A percentile compares a stretch with the other conserved stretches of the same genome.
phyloP scores from a whole-genome alignment of 2,797 vertebrate genomes.

The Dicrostonyx torquatus region DNA sequence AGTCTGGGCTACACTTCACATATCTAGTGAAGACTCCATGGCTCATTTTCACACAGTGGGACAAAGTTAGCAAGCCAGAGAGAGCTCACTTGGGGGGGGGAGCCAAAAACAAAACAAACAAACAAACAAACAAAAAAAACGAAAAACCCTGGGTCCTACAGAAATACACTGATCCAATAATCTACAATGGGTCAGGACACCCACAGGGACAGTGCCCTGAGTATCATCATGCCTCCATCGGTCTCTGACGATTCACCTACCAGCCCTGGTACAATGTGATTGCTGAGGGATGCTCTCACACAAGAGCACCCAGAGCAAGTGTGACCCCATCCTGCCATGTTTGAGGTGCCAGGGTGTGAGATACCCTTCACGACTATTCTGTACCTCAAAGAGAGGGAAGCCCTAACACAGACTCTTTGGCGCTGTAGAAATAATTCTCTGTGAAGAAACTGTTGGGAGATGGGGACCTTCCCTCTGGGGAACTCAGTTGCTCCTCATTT shows the following conservation, averaged over 20 bases:
- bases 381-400: background rate
- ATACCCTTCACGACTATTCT: background rate
- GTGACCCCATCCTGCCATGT: background rate
- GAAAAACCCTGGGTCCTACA: background rate
- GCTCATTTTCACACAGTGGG: background rate
- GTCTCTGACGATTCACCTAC: background rate
- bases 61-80: no score
- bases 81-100: background rate
- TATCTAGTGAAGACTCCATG: background rate
- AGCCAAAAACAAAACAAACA: background rate
- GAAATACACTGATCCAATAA: background rate
- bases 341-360: background rate
- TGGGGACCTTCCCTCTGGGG: background rate
- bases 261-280: no score
- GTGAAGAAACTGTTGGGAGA: background rate
- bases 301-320: background rate
- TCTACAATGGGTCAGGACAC: background rate
- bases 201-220: background rate
- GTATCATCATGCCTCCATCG: accelerated
- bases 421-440: background rate
- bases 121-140: background rate
- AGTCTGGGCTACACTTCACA: background rate
- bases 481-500: background rate
- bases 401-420: background rate
- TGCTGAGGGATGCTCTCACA: background rate